Base-by-base conservation (phyloP, 2,888 invertebrate species). In the Aphodius granarius region DNA sequence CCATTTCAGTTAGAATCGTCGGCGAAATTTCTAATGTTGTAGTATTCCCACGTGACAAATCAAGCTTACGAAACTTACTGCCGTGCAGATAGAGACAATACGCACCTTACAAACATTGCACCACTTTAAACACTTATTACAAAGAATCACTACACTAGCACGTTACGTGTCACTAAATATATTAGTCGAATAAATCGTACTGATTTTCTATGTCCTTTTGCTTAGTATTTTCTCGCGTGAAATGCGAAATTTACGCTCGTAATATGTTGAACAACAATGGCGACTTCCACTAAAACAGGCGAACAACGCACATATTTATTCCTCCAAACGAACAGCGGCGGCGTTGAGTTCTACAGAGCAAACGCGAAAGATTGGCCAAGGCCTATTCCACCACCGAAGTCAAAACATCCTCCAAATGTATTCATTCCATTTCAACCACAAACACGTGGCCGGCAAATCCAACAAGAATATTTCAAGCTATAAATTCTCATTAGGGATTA, bases 41-140 rank as follows among this genome's bases (percentile, higher is more conserved):
- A 79, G 5, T 15, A 65, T 78, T 80, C 80, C 80, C 81, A 81
- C 81, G 81, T 81, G 81, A 81, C 79, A 76, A 77, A 62, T 75
- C 73, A 82, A 84, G 83, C 85, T 85, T 84, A 86, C 82, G 84
- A 86, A 85, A 86, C 84, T 83, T 81, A 81, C 81, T 64, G 71
- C 80, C 82, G 79, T 82, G 79, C 82, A 78, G 80, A 81, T 81
- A 81, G 80, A 43, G 66, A 75, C 21, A 75, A 84, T 83, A 84
- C 85, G 85, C 85, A 85, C 85, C 85, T 85, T 83, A 83, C 83
- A 84, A 86, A 86, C 86, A 86, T 87, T 87, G 85, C 86, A 86
- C 86, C 87, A 86, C 85, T 84, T 83, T 80, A 80, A 81, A 78
- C 82, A 82, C 82, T 81, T 82, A 83, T 84, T 84, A 81, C 84